Conservation (phyloP, 1,140 invertebrate genomes). For the Drosophila nikananu region DNA sequence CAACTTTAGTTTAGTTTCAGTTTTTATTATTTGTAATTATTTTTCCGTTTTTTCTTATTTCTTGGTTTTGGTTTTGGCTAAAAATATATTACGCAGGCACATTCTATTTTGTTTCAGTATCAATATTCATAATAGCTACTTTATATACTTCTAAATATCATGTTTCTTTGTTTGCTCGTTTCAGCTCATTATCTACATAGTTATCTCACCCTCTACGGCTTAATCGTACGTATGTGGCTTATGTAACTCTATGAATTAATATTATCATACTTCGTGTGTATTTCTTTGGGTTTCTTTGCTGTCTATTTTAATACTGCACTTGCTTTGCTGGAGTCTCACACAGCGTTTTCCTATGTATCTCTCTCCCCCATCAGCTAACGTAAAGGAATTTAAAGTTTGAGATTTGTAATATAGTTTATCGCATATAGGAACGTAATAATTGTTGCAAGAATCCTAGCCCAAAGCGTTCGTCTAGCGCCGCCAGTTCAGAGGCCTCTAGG, state of each 20-base stretch:
- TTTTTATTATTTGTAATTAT: constrained; percentile 22
- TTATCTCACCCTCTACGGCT: constrained; percentile 49
- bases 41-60: constrained; percentile 24
- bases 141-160: constrained; percentile 47
- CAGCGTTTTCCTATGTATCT: constrained; percentile 1
- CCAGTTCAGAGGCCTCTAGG: constrained; percentile 1
- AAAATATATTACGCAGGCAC: constrained; percentile 85
- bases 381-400: constrained; percentile 55
- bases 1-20: constrained; percentile 48
- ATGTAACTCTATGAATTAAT: constrained; percentile 59
- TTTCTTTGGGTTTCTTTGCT: constrained; percentile 47
- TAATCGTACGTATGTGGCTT: constrained; percentile 44
- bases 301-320: constrained; percentile 62
- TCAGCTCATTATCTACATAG: constrained; percentile 79
- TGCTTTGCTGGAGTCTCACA: constrained; percentile 58
- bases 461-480: constrained; percentile 32
- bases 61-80: constrained; percentile 62
- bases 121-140: constrained; percentile 79
- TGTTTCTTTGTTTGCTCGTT: constrained; percentile 62
- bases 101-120: constrained; percentile 85
- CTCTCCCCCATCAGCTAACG: constrained; percentile 14
- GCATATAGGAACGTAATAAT: constrained; percentile 81
- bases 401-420: constrained; percentile 66
- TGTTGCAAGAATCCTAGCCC: constrained; percentile 57
- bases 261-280: constrained; percentile 39